These are phyloP conservation scores for Drosophila ogumai DNA, from an alignment of 1,140 invertebrate species.

Conservation along the genomic window DNA sequence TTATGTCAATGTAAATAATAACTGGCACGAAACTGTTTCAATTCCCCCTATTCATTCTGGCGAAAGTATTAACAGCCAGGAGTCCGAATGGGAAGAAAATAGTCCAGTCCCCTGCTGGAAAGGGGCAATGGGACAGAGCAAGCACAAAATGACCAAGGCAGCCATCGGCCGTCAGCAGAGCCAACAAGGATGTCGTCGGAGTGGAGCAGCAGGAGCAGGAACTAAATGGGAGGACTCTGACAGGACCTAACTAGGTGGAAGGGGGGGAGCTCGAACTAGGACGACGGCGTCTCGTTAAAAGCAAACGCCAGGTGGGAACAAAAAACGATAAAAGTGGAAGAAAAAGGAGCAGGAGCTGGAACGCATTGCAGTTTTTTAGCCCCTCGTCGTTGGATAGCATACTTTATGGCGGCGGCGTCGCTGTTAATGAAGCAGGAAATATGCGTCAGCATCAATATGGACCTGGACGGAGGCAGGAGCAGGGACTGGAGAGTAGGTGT, in stretches of 20 bases:
- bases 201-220: conserved; percentile 23
- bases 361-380: conserved; percentile 54
- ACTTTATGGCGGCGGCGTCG: conserved; percentile 62
- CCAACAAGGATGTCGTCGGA: conserved; percentile 1
- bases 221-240: conserved; percentile 19
- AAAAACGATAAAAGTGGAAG: conserved; percentile 18
- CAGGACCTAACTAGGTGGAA: conserved; percentile 42
- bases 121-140: conserved; percentile 20
- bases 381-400: conserved; percentile 55
- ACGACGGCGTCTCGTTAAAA: conserved; percentile 67
- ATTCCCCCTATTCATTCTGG: conserved; percentile 6
- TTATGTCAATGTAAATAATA: conserved; percentile 20
- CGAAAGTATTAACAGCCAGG: conserved; percentile 19
- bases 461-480: conserved; percentile 1
- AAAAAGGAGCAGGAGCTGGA: conserved; percentile 22
- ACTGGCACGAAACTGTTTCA: conserved; percentile 7
- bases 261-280: not conserved
- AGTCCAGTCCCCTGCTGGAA: not conserved
- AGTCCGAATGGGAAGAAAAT: conserved; percentile 2
- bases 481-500: not conserved
- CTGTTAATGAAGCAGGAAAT: conserved; percentile 78
- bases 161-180: conserved; percentile 28
- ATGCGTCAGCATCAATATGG: conserved; percentile 77
- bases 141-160: conserved; percentile 38
- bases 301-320: conserved; percentile 53